These are phyloP conservation scores for Phenganax marumi DNA, from an alignment of 92 coral and sea anemone species.

Conservation along the genomic window DNA sequence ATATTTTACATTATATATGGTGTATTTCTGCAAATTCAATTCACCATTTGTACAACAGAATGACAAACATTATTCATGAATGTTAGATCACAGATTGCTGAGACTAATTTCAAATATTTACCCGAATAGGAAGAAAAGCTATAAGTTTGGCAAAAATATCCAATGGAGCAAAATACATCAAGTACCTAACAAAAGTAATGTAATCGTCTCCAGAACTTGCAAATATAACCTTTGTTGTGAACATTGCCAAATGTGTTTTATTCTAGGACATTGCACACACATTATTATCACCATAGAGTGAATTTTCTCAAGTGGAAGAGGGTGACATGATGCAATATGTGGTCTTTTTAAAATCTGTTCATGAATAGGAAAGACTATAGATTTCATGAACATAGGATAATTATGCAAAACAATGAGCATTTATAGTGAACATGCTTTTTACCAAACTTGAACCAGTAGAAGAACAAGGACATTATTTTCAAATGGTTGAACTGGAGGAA, in stretches of 20 bases:
- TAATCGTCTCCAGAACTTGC: neutral
- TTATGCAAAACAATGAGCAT: too few relatives aligned
- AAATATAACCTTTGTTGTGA: neutral
- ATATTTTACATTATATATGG: neutral
- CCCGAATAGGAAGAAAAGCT: constrained; percentile 29
- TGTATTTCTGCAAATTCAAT: neutral
- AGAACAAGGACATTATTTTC: constrained; percentile 7
- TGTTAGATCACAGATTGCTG: too few relatives aligned
- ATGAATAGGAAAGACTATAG: too few relatives aligned
- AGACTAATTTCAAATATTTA: neutral
- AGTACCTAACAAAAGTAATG: constrained; percentile 20
- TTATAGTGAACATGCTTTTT: neutral
- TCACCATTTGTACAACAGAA: neutral
- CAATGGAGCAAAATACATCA: constrained; percentile 29
- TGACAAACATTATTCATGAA: neutral
- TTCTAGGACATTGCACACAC: too few relatives aligned
- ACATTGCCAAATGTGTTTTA: neutral
- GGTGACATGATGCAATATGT: too few relatives aligned
- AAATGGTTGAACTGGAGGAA: constrained; percentile 28
- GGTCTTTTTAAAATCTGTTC: too few relatives aligned
- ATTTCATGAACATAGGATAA: too few relatives aligned
- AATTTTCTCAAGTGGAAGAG: too few relatives aligned
- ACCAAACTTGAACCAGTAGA: constrained; percentile 17
- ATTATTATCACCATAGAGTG: too few relatives aligned
- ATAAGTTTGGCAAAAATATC: constrained; percentile 34